Percentiles rank a stretch among this genome's conserved stretches.
phyloP scores from a whole-genome alignment of 2,888 invertebrate genomes.

The Petrolisthes manimaculis region DNA sequence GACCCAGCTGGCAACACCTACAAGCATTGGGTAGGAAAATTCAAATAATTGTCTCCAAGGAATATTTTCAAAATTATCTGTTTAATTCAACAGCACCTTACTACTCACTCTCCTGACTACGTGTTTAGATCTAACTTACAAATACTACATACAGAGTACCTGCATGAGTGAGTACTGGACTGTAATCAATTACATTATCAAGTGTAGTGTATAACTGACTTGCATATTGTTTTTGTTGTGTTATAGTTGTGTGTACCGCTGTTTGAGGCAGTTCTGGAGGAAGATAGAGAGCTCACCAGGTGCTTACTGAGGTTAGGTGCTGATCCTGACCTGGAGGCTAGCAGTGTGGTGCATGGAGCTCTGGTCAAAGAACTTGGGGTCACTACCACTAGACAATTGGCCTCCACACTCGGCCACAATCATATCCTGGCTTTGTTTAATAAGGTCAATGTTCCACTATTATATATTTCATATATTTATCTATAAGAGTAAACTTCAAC shows the following conservation, averaged over 20 bases:
- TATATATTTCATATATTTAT: too few relatives aligned
- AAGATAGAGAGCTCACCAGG: neutral
- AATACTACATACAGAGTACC: neutral
- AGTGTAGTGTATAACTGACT: neutral
- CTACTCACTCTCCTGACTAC: neutral
- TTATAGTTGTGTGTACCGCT: conserved; percentile 1
- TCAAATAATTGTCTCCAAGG: neutral
- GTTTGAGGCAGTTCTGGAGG: conserved; percentile 28
- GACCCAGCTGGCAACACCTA: conserved; percentile 24
- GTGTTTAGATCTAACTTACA: neutral
- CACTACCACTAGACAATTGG: conserved; percentile 36
- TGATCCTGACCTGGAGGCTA: conserved; percentile 37
- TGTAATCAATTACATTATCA: neutral
- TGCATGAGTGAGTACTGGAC: neutral
- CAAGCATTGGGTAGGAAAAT: conserved; percentile 26
- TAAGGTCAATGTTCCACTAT: neutral
- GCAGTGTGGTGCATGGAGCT: neutral
- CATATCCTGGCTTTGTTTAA: neutral
- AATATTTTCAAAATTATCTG: neutral
- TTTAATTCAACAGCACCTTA: neutral
- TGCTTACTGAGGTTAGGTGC: conserved; percentile 30
- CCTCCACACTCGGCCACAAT: conserved; percentile 2
- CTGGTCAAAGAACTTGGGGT: conserved; percentile 20
- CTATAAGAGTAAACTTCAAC: too few relatives aligned
- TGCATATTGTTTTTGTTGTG: neutral